phyloP scores from a whole-genome alignment of 2,888 invertebrate species.

The Charanyca ferruginea region DNA sequence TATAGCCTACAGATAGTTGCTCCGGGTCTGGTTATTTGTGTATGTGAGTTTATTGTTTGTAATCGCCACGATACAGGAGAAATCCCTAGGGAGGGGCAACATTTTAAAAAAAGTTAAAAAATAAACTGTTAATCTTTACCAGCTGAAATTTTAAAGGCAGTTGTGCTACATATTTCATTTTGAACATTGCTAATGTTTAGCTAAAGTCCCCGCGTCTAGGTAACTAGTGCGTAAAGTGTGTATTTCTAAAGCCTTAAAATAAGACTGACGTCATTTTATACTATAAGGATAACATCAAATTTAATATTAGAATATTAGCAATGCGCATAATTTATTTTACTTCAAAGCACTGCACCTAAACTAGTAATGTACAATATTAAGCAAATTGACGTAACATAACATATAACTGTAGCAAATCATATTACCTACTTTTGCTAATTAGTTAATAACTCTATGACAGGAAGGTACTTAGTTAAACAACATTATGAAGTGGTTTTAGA shows the following conservation, averaged over 20 bases:
- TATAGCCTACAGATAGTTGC: too few species aligned
- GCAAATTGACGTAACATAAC: not conserved
- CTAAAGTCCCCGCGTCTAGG: conserved; percentile 2
- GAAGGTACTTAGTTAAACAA: too few species aligned
- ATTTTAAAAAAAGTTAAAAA: too few species aligned
- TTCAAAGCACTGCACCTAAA: not conserved
- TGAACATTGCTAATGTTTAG: too few species aligned
- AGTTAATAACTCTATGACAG: not conserved
- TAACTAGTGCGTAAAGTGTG: not conserved
- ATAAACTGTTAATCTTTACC: too few species aligned
- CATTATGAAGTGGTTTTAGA: too few species aligned
- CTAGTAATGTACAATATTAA: conserved; percentile 7
- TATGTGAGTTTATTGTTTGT: too few species aligned
- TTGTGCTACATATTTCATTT: too few species aligned
- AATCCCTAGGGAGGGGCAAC: too few species aligned
- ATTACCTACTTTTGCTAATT: not conserved
- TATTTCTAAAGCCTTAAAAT: conserved; percentile 5
- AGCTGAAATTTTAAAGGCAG: too few species aligned
- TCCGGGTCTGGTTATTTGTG: too few species aligned
- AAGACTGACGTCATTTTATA: conserved; percentile 6
- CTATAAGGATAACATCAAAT: conserved; percentile 9
- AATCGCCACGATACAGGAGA: too few species aligned
- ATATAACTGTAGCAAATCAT: not conserved
- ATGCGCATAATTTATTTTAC: not conserved
- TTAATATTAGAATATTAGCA: conserved; percentile 17